Evolutionary conservation across 2,113 vertebrate genomes (phyloP).

Genomic region (Hippocampus comes): DNA sequence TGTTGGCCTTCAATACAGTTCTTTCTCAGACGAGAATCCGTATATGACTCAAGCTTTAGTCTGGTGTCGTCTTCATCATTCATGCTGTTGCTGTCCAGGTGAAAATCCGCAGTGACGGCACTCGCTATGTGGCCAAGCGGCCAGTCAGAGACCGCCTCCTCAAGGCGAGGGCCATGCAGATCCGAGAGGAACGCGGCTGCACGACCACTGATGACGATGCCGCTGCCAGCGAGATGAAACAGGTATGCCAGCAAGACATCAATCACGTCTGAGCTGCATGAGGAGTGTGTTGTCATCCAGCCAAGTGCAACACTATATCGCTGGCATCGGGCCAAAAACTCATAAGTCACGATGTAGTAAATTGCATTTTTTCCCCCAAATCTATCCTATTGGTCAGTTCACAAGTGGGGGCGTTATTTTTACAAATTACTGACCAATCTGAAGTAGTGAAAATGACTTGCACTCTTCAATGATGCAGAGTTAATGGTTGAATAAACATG

Average conservation of each 20-base stretch:
- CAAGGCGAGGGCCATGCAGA: slow-evolving; percentile 83
- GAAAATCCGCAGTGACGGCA: slow-evolving; percentile 77
- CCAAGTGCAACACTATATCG: too few relatives aligned
- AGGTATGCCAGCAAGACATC: neutral
- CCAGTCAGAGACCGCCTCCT: slow-evolving; percentile 81
- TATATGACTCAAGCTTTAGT: neutral
- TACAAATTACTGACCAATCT: too few relatives aligned
- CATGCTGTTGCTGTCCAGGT: slow-evolving; percentile 41
- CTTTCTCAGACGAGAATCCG: neutral
- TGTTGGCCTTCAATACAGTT: neutral
- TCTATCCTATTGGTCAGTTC: too few relatives aligned
- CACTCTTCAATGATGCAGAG: too few relatives aligned
- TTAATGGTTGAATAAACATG: too few relatives aligned
- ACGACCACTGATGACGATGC: slow-evolving; percentile 83
- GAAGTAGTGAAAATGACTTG: too few relatives aligned
- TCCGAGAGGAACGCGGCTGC: slow-evolving; percentile 83
- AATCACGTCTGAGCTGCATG: too few relatives aligned
- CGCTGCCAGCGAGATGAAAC: slow-evolving; percentile 80
- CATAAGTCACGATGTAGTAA: too few relatives aligned
- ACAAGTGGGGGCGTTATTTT: too few relatives aligned
- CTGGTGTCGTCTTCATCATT: neutral
- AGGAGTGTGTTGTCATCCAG: too few relatives aligned
- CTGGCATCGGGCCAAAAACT: too few relatives aligned
- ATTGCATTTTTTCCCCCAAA: too few relatives aligned
- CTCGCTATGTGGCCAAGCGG: slow-evolving; percentile 78